Percentiles rank a stretch among this genome's conserved stretches.
Conservation (phyloP, 2,797 vertebrate genomes). For the Hephaestus fuliginosus region DNA sequence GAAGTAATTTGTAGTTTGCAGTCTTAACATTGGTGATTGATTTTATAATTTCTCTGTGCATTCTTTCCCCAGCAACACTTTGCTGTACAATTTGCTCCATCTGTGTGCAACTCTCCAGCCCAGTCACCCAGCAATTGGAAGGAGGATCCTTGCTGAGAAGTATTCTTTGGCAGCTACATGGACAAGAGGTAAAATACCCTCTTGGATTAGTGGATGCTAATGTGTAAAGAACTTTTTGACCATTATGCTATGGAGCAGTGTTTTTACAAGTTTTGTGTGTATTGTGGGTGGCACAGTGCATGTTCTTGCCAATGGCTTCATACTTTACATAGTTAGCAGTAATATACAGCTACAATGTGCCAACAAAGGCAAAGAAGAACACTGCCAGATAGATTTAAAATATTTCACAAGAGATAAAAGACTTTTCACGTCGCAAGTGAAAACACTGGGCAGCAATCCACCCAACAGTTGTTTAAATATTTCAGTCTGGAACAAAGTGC, state of each 20-base stretch:
- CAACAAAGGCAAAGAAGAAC: background rate
- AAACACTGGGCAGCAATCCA: background rate
- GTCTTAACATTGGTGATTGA: background rate
- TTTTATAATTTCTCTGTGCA: background rate
- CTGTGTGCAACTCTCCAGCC: slow-evolving; percentile 87
- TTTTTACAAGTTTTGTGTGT: background rate
- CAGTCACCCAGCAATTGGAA: slow-evolving; percentile 82
- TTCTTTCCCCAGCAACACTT: slow-evolving; percentile 83
- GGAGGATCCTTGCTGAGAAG: slow-evolving; percentile 87
- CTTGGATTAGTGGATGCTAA: background rate
- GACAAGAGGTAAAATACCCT: slow-evolving; percentile 88
- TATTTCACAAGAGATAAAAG: background rate
- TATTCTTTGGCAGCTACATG: slow-evolving; percentile 86
- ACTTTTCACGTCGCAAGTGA: background rate
- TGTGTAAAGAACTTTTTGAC: background rate
- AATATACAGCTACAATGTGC: too few species aligned
- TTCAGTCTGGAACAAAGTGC: background rate
- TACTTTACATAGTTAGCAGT: background rate
- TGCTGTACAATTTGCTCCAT: slow-evolving; percentile 90
- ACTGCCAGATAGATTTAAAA: background rate
- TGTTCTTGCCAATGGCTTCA: background rate
- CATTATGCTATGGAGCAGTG: background rate
- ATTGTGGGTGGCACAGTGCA: background rate
- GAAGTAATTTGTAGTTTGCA: background rate
- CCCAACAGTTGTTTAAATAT: background rate